Conservation (phyloP, 2,888 invertebrate genomes). For the Drosophila buzzatii region DNA sequence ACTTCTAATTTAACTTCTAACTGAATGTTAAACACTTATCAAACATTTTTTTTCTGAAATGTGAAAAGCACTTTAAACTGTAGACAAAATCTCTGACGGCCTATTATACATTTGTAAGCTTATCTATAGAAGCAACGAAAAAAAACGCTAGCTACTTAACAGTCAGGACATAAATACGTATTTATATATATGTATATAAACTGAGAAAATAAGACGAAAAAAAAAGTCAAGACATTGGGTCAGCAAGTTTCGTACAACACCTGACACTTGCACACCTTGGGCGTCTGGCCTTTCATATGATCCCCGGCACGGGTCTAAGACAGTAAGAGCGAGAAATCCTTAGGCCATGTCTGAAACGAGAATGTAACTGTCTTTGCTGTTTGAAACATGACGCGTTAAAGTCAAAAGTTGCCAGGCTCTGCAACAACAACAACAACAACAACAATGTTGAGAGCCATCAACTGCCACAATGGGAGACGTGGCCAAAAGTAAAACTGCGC, state of each 20-base stretch:
- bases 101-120: constrained; percentile 25
- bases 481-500: constrained; percentile 48
- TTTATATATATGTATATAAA: not conserved
- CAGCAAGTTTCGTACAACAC: constrained; percentile 25
- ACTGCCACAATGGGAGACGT: constrained; percentile 51
- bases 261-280: constrained; percentile 33
- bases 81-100: constrained; percentile 7
- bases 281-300: constrained; percentile 33
- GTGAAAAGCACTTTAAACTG: constrained; percentile 5
- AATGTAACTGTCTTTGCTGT: constrained; percentile 53
- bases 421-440: constrained; percentile 30
- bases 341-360: constrained; percentile 55
- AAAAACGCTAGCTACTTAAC: constrained; percentile 1
- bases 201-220: not conserved
- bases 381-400: constrained; percentile 67
- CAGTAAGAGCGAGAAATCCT: constrained; percentile 38
- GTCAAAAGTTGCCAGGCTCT: constrained; percentile 58
- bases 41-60: not conserved
- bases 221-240: constrained; percentile 41
- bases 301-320: constrained; percentile 23
- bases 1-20: not conserved
- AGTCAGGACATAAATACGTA: not conserved
- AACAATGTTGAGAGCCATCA: constrained; percentile 45
- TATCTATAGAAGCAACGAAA: constrained; percentile 19
- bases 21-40: not conserved